Percentiles rank a stretch among this genome's conserved stretches.
phyloP scores from a whole-genome alignment of 1,140 invertebrate species.

The Radopholus similis region DNA sequence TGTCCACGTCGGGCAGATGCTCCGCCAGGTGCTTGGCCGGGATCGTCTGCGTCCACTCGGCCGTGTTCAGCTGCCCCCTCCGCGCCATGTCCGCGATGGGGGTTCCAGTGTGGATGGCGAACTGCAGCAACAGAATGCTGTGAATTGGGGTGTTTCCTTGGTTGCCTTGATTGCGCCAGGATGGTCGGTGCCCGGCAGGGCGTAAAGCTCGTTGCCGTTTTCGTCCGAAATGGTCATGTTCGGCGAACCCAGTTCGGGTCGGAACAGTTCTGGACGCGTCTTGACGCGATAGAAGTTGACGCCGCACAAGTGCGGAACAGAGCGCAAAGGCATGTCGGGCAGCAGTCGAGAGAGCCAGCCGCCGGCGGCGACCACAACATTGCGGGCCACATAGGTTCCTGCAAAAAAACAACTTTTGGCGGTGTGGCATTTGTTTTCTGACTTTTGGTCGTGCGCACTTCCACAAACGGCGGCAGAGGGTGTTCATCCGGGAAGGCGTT shows the following conservation, averaged over 20 bases:
- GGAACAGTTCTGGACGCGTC: conserved; percentile 20
- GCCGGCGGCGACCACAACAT: conserved; percentile 40
- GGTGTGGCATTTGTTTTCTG: not conserved
- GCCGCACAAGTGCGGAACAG: conserved; percentile 27
- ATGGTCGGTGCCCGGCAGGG: conserved; percentile 45
- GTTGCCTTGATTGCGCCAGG: conserved; percentile 44
- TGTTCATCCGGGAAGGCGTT: not conserved
- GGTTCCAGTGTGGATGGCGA: conserved; percentile 36
- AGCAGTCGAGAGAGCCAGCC: conserved; percentile 39
- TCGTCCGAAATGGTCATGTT: conserved; percentile 40
- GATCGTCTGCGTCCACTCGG: conserved; percentile 4
- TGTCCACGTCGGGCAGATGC: conserved; percentile 42
- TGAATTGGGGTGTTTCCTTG: not conserved
- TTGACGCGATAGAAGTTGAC: conserved; percentile 45
- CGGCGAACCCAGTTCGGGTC: conserved; percentile 29
- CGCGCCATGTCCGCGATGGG: not conserved
- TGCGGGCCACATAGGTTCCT: conserved; percentile 11
- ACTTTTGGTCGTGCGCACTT: conserved; percentile 14
- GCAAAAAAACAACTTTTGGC: not conserved
- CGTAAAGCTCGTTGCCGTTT: conserved; percentile 36
- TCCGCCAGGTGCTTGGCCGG: conserved; percentile 31
- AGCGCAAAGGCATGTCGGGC: conserved; percentile 28
- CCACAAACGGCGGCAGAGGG: not conserved
- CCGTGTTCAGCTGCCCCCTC: conserved; percentile 3
- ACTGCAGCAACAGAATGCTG: conserved; percentile 21